Base-by-base conservation (phyloP, 2,888 invertebrate species). In the Iphiclides podalirius region DNA sequence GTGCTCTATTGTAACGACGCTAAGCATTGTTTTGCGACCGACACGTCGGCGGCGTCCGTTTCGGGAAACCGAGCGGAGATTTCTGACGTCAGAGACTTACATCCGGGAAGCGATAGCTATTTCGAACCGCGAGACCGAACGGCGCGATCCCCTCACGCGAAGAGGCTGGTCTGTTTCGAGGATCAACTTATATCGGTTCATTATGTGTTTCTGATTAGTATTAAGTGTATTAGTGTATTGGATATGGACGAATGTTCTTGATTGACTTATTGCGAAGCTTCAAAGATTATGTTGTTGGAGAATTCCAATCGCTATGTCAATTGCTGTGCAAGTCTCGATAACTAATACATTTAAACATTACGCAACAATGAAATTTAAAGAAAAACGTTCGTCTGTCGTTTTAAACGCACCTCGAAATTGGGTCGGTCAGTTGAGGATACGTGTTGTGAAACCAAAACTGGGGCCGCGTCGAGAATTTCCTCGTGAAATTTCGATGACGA, bases 31-130 rank as follows among this genome's bases (percentile, higher is more conserved):
- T 31, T 78, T 59, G 54, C 52, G 58, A 69, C 65, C 70, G 70
- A 60, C 20, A 14, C 35, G 15, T 15, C 7, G 66, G 64, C 57
- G 45, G 52, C 39, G 51, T 48, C 48, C 49, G 59, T 67, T 72
- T 75, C 70, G 66, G 70, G 70, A 74, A 76, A 72, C 76, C 75
- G 68, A 69, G 62, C 66, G 34, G 72, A 83, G 79, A 80, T 83
- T 70, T 55, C 59, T 82, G 84, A 85, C 83, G 85, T 82, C 79
- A 80, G 66, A 65, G 60, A 54, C 61, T 53, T 54, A 79, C 82
- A 85, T 86, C 84, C 85, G 85, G 85, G 85, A 86, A 84, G 82
- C 78, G 66, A 74, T 62, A 71, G 80, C 79, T 81, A 82, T 83
- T 81, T 82, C 70, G 65, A 79, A 73, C 70, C 50, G 59, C 36